phyloP scores from a whole-genome alignment of 2,797 vertebrate species.

The Micropoecilia bifurca region DNA sequence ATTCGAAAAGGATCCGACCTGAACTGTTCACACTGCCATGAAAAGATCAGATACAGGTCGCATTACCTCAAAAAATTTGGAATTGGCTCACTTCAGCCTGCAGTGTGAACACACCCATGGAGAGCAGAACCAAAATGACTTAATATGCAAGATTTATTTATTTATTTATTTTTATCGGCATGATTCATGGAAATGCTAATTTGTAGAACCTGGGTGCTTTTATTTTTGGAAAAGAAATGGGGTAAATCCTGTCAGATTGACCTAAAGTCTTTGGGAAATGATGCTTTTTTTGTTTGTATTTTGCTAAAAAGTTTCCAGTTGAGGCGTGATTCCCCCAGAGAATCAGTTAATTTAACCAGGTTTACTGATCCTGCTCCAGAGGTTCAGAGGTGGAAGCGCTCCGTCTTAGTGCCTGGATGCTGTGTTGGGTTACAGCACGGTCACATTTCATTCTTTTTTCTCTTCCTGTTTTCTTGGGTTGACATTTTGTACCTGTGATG shows the following conservation, averaged over 20 bases:
- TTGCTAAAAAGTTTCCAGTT: not conserved
- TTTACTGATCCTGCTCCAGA: not conserved
- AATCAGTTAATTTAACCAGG: not conserved
- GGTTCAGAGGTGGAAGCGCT: not conserved
- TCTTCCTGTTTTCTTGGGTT: not conserved
- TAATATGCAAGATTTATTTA: not conserved
- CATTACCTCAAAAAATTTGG: too few species aligned
- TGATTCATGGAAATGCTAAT: not conserved
- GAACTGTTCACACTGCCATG: too few species aligned
- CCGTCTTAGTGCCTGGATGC: not conserved
- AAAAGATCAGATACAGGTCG: too few species aligned
- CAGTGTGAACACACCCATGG: too few species aligned
- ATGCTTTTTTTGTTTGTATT: too few species aligned
- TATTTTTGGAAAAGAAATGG: not conserved
- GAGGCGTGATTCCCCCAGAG: not conserved
- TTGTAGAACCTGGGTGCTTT: not conserved
- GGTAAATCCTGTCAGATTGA: not conserved
- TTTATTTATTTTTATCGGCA: not conserved
- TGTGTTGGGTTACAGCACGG: not conserved
- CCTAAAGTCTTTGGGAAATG: not conserved
- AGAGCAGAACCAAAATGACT: not conserved
- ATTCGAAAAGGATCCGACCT: too few species aligned
- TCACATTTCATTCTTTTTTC: not conserved
- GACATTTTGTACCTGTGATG: not conserved
- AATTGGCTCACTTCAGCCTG: too few species aligned